Base-by-base conservation (phyloP, 37 sponge, comb jelly and placozoan genomes). In the Petrosia ficiformis region DNA sequence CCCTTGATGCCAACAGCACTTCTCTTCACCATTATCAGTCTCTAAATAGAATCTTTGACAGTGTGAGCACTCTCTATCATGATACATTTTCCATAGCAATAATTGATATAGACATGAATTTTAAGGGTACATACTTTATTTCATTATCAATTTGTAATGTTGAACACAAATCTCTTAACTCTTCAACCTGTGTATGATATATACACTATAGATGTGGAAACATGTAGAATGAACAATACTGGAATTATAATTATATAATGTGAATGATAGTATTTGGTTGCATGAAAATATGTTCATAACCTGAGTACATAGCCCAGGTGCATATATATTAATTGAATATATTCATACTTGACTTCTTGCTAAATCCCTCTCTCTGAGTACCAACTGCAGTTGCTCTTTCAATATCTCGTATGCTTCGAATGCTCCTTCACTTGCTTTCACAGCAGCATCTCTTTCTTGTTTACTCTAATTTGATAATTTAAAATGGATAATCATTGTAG, bases 31-130 rank as follows among this genome's bases (percentile, higher is more conserved):
- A 39, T 79, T 83, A 57, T 83, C 84, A 8, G 57, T 38, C 35
- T 71, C 84, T 30, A 83, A 35, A 69, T 79, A 89, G 65, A 89
- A 89, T 40, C 33, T 78, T 57, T 83, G 64, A 36, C 89, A 89
- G 1, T 70, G 29, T 28, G n/a, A 28, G 64, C 88, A 88, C 56
- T 88, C 88, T 67, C 87, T 86, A 30, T 3, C 14, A 35, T 22
- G 2, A 16, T 26, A 26, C 63, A 48, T 48, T 48, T 14, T 48
- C 54, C 14, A 61, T 6, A 61, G 63, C 63, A 68, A 68, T 22
- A 5, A 72, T 5, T 22, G 25, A 57, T 32, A 34, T 11, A 25
- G 39, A 4, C 33, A 4, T 29, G 41, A 36, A 4, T 21, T 11
- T 8, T 59, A 56, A 30, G 31, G 26, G 39, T 25, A 21, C 65